Base-by-base conservation (phyloP, 2,797 vertebrate genomes). In the Centroberyx gerrardi region DNA sequence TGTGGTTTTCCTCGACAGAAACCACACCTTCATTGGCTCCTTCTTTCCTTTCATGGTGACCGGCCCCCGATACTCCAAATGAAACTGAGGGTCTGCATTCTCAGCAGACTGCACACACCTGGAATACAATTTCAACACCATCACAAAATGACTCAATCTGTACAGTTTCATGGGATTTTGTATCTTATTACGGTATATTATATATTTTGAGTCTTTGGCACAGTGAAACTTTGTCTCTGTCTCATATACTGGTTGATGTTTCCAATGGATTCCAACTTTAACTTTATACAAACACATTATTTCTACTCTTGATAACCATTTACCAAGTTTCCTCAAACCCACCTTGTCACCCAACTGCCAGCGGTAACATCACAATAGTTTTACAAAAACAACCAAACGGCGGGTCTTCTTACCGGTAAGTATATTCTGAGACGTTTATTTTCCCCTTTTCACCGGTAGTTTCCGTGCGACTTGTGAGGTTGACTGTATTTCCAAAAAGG, bases 11-110 rank as follows among this genome's bases (percentile, higher is more conserved):
- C 98, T 96, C 72, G 98, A 98, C 69, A 99, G 95, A 94, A 99
- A 99, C 97, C 97, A 99, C 87, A 99, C 98, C 93, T 98, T 97
- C 98, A 99, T 99, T 12, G 98, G 98, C 8, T 99, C 98, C 89
- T 97, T 99, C 92, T 98, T 99, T 58, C 98, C 98, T 93, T 99
- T 99, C 98, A 99, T 99, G 89, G 96, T 96, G 87, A 99, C 72
- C 0, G 97, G 98, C 64, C 98, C 98, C 81, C 98, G 94, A 83
- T 98, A 96, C 79, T 97, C 96, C 93, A 99, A 78, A 48, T 97
- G 93, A 87, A 99, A 99, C 80, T 99, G 98, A 62, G 96, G 95
- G 86, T 99, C 98, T 6, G 97, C 96, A 36, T 99, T 99, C 91
- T 99, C 98, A 14, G 96, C 92, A 52, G 96, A 96, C 96, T 98